Evolutionary conservation across 2,888 invertebrate genomes (phyloP).

Genomic region (Gymnosoma rotundatum): DNA sequence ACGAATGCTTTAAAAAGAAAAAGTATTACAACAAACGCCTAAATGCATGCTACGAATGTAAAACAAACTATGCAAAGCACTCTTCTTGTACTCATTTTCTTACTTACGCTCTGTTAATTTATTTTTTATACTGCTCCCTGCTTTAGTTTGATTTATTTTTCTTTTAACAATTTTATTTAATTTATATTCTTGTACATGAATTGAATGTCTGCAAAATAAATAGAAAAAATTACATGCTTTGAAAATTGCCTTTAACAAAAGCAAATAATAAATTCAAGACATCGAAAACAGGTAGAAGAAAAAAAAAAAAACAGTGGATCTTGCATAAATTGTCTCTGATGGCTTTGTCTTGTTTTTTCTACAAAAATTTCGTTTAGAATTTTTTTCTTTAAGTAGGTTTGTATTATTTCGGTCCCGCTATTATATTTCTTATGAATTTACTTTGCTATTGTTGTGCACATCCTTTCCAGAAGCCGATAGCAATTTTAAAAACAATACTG

Average conservation of each 20-base stretch:
- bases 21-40: slow-evolving; percentile 25
- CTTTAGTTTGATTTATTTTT: slow-evolving; percentile 31
- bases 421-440: slow-evolving; percentile 17
- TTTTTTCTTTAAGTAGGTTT: not conserved
- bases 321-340: not conserved
- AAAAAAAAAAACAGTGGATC: not conserved
- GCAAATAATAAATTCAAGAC: slow-evolving; percentile 51
- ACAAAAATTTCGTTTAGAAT: not conserved
- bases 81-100: not conserved
- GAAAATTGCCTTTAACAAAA: slow-evolving; percentile 40
- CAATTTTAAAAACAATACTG: slow-evolving; percentile 12
- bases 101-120: not conserved
- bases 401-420: not conserved
- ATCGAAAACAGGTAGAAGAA: slow-evolving; percentile 34
- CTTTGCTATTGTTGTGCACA: not conserved
- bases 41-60: slow-evolving; percentile 19
- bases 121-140: not conserved
- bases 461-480: slow-evolving; percentile 12
- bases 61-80: not conserved
- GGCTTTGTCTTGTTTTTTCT: not conserved
- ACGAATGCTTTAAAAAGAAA: not conserved
- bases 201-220: not conserved
- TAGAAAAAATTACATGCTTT: not conserved
- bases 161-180: slow-evolving; percentile 11
- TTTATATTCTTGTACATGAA: slow-evolving; percentile 21